These are phyloP conservation scores for Tyrannus savana DNA, from an alignment of 2,113 vertebrate genomes.

Conservation along the genomic window DNA sequence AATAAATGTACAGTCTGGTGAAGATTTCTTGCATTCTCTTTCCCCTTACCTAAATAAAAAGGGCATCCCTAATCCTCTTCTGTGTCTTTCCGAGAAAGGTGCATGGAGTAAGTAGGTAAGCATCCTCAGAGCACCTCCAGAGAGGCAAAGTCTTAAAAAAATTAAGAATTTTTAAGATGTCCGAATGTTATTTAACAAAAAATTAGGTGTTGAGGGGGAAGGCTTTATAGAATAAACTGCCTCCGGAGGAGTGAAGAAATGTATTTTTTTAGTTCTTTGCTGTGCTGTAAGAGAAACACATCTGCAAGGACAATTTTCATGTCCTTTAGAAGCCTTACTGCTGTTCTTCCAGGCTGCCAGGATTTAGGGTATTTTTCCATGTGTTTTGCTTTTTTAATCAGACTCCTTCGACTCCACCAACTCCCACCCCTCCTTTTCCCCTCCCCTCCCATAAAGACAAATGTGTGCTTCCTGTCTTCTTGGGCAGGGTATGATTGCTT, in stretches of 20 bases:
- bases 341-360: not conserved
- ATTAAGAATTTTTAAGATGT: not conserved
- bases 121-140: not conserved
- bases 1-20: not conserved
- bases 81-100: not conserved
- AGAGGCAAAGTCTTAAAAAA: not conserved
- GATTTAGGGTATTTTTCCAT: not conserved
- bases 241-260: not conserved
- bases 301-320: not conserved
- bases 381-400: not conserved
- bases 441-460: not conserved
- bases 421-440: not conserved
- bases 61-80: not conserved
- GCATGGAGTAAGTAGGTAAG: not conserved
- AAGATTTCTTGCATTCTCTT: not conserved
- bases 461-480: accelerated
- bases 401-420: accelerated
- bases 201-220: not conserved
- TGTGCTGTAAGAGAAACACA: not conserved
- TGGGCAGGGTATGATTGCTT: not conserved
- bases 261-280: not conserved
- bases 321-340: not conserved
- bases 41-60: not conserved
- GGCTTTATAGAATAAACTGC: not conserved
- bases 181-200: not conserved